Percentiles rank a stretch among this genome's conserved stretches.
Evolutionary conservation across 2,888 invertebrate species (phyloP).

Genomic region (Torymus auratus): DNA sequence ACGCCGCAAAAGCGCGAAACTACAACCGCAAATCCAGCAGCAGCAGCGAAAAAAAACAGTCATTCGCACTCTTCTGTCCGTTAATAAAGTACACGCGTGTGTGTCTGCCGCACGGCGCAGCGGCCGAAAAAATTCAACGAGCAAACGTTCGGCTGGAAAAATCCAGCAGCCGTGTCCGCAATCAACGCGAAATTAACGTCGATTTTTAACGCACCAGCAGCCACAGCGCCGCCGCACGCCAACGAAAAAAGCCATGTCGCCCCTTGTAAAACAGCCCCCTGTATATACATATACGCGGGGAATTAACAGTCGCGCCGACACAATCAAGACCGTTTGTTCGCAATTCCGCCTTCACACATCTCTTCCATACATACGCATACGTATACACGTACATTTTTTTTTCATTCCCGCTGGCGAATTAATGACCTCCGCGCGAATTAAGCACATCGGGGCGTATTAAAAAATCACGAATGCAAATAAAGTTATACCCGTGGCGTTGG

Average conservation of each 20-base stretch:
- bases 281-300: constrained; percentile 18
- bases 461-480: constrained; percentile 50
- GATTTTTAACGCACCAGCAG: constrained; percentile 33
- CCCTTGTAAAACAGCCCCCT: constrained; percentile 1
- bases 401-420: constrained; percentile 10
- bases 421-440: constrained; percentile 26
- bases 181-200: constrained; percentile 48
- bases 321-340: constrained; percentile 52
- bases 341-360: constrained; percentile 13
- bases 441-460: constrained; percentile 44
- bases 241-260: constrained; percentile 6
- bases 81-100: constrained; percentile 7
- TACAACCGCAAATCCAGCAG: no score
- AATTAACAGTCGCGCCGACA: constrained; percentile 48
- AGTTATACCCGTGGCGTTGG: neutral
- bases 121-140: constrained; percentile 1
- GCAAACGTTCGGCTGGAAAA: constrained; percentile 17
- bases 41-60: no score
- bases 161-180: constrained; percentile 12
- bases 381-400: no score
- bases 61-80: neutral
- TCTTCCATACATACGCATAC: no score
- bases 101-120: neutral
- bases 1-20: no score
- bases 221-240: neutral